Evolutionary conservation across 2,888 invertebrate species (phyloP), one percentile per base, ranked within the genome.

Genomic region (Perizoma affinitatum): DNA sequence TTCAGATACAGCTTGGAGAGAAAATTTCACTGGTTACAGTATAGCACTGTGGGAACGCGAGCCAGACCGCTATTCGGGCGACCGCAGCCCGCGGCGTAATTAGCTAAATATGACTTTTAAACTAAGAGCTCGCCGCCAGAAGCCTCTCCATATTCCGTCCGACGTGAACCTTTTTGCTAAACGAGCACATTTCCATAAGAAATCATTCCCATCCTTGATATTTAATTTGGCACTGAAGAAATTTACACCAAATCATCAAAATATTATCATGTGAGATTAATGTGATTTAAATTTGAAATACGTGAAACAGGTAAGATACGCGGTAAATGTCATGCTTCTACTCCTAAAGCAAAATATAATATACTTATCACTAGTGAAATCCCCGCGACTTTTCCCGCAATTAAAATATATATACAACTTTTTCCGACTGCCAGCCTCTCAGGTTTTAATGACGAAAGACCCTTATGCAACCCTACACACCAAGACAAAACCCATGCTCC

Each of bases 31-130:
- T 69, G 69, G 71, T 66, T 72, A 66, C 74, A 69, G 72, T 74
- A 68, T 69, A 71, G 73, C 72, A 69, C 74, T 63, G 46, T 42
- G 10, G 46, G 46, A 43, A 61, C 48, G 44, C 35, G 45, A 52
- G 74, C 76, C 75, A 71, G 74, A 74, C 80, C 76, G 74, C 75
- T 75, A 67, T 70, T 71, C 73, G 76, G 72, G 71, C 80, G 74
- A 74, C 82, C 79, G 73, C 83, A 74, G 72, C 73, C 79, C 82
- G 76, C 80, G 78, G 73, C 76, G 80, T 88, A 88, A 88, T 89
- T 89, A 88, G 86, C 86, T 86, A 85, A 87, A 88, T 88, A 88
- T 86, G 83, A 87, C 87, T 87, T 88, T 86, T 83, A 86, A 87
- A 87, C 84, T 83, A 83, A 85, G 83, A 84, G 82, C 80, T 74